These are phyloP conservation scores for Merops nubicus DNA, from an alignment of 2,113 vertebrate species.

Conservation along the genomic window DNA sequence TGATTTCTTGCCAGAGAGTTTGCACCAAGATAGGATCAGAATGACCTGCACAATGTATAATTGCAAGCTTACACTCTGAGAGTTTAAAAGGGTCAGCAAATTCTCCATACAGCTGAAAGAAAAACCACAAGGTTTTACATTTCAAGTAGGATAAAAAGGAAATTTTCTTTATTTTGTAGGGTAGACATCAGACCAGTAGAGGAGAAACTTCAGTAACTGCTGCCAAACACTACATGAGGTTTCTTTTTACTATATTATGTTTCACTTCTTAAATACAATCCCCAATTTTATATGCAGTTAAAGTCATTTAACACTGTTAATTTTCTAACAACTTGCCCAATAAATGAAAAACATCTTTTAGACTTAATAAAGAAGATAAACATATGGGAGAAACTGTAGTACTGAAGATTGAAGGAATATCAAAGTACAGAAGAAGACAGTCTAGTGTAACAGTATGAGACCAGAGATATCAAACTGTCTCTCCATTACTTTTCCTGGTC, in stretches of 20 bases:
- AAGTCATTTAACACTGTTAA: not conserved
- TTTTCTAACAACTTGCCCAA: not conserved
- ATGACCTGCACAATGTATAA: slow-evolving; percentile 95
- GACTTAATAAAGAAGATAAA: not conserved
- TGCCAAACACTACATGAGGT: not conserved
- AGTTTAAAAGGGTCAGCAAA: slow-evolving; percentile 95
- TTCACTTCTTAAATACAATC: not conserved
- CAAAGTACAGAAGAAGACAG: not conserved
- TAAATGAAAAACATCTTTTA: not conserved
- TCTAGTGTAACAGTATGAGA: not conserved
- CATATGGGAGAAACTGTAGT: not conserved
- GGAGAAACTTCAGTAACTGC: not conserved
- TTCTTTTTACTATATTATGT: not conserved
- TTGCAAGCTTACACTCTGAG: slow-evolving; percentile 95
- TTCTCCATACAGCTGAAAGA: slow-evolving; percentile 91
- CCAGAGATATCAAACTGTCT: not conserved
- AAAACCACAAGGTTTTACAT: not conserved
- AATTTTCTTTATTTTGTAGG: not conserved
- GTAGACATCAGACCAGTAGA: not conserved
- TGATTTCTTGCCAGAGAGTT: slow-evolving; percentile 95
- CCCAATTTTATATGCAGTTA: not conserved
- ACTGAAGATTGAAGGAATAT: not conserved
- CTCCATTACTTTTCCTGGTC: not conserved
- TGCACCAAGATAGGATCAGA: slow-evolving; percentile 94
- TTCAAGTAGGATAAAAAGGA: not conserved